phyloP scores from a whole-genome alignment of 2,113 vertebrate species.

The Psilopsiagon aurifrons region DNA sequence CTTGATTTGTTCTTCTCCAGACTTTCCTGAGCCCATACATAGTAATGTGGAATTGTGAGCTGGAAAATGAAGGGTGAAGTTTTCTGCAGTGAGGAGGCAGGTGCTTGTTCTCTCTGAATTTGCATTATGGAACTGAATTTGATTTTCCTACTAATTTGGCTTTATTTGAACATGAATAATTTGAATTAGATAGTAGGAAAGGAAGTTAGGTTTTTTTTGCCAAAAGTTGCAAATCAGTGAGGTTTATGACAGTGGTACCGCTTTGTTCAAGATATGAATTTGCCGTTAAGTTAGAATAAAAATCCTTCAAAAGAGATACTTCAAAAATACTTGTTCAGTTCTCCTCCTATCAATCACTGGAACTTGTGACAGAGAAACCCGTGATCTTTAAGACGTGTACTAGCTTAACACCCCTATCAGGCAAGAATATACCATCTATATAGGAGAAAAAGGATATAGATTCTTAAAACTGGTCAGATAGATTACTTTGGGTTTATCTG shows the following conservation, averaged over 20 bases:
- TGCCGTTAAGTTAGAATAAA: background rate
- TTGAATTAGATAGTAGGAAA: background rate
- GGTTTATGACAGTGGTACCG: background rate
- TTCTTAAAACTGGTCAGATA: background rate
- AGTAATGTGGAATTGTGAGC: background rate
- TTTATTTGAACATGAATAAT: slow-evolving; percentile 15
- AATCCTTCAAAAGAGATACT: background rate
- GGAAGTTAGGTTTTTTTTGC: background rate
- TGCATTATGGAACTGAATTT: background rate
- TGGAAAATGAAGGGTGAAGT: background rate
- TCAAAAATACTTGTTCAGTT: background rate
- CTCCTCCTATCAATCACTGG: background rate
- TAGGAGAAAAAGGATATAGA: background rate
- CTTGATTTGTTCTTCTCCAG: background rate
- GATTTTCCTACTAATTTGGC: background rate
- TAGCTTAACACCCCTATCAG: rapidly evolving
- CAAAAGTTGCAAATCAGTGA: background rate
- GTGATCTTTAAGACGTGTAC: background rate
- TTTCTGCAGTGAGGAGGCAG: background rate
- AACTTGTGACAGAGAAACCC: background rate
- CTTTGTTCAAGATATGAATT: background rate
- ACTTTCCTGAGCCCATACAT: background rate
- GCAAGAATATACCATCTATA: background rate
- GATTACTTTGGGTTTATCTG: background rate
- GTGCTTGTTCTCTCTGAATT: background rate